These are phyloP conservation scores for Caenorhabditis tropicalis DNA, from an alignment of 1,140 invertebrate genomes.

Conservation along the genomic window DNA sequence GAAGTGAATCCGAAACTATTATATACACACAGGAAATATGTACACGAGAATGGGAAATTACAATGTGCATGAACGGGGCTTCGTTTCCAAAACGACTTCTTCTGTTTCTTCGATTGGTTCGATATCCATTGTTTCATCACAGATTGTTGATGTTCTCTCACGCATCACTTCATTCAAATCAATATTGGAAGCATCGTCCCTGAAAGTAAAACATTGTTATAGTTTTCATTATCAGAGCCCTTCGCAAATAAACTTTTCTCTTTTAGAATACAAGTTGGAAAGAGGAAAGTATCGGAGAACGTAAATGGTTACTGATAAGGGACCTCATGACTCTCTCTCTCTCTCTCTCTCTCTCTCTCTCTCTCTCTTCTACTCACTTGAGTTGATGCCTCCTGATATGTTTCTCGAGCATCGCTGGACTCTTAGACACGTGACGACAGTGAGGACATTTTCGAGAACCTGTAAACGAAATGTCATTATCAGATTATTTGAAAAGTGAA, in stretches of 20 bases:
- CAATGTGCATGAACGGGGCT: conserved; percentile 26
- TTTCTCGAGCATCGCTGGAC: conserved; percentile 59
- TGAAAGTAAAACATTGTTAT: neutral
- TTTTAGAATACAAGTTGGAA: too few relatives aligned
- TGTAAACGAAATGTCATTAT: conserved; percentile 25
- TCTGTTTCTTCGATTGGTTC: neutral
- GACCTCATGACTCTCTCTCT: conserved; percentile 12
- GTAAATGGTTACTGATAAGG: neutral
- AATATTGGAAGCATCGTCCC: neutral
- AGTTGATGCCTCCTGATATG: conserved; percentile 54
- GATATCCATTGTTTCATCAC: conserved; percentile 1
- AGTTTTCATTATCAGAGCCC: too few relatives aligned
- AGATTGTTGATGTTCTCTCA: conserved; percentile 10
- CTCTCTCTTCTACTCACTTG: conserved; percentile 1
- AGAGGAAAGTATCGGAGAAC: neutral
- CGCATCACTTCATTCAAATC: neutral
- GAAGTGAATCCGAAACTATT: neutral
- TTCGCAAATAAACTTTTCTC: too few relatives aligned
- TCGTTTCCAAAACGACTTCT: conserved; percentile 14
- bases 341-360: neutral
- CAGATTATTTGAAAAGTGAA: neutral
- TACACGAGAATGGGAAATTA: neutral
- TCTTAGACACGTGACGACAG: conserved; percentile 59
- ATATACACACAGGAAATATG: conserved; percentile 3
- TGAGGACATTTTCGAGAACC: conserved; percentile 53